Evolutionary conservation across 2,888 invertebrate genomes (phyloP), one percentile per base, ranked within the genome.

Genomic region (Oscheius sp.): DNA sequence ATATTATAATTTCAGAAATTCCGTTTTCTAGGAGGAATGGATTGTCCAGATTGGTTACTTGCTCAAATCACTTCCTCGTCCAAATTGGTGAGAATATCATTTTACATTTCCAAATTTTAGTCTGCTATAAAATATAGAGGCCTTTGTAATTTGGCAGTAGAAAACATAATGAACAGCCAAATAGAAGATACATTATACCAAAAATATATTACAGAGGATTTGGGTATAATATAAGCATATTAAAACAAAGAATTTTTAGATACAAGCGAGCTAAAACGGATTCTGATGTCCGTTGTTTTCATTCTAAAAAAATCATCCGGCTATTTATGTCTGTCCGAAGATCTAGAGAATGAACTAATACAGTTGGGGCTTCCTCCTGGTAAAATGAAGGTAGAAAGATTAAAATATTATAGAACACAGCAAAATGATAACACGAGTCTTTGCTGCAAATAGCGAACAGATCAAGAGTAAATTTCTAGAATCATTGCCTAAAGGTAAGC

Each of bases 21-120:
- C 61, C 78, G 73, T 2, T 80, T 80, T 49, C 66, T 75, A 17
- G 78, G 78, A 30, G 77, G 75, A 12, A 59, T 80, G 38, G 80
- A 82, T 50, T 80, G 78, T 36, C 80, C 80, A 8, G 80, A 80
- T 54, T 80, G 81, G 81, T 38, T 80, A 12, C 66, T 80, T 36
- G 69, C 73, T 6, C 69, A 80, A 62, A 81, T 80, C 20, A 70
- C 81, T 0, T 75, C 75, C 24, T 74, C 77, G 36, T 63, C 81
- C 9, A 73, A 74, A 64, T 73, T 81, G 50, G 80, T 80, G 57
- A 14, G 71, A 5, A 20, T 20, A 6, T 44, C 45, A 14, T 20
- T 47, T 47, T 24, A 20, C n/a, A n/a, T n/a, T n/a, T n/a, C n/a
- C n/a, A n/a, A n/a, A 14, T 28, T 65, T 59, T 36, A 66, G 66